Percentiles rank a stretch among this genome's conserved stretches.
These are phyloP conservation scores for Spodoptera exigua DNA, from an alignment of 2,888 invertebrate genomes.

Conservation along the genomic window DNA sequence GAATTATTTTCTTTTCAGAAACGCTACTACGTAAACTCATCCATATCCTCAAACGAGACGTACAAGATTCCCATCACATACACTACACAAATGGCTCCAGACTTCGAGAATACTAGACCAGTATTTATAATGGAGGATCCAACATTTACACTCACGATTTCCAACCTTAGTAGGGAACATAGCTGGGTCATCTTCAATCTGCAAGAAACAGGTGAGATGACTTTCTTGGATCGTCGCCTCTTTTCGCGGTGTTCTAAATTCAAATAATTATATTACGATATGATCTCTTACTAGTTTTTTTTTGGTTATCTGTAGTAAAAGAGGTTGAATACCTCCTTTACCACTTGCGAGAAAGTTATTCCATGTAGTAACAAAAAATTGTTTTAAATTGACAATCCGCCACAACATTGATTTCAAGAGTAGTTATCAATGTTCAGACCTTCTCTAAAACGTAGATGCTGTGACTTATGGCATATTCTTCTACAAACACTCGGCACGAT, in stretches of 20 bases:
- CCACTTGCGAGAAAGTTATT: too few species aligned
- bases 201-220: conserved; percentile 87
- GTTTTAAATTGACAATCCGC: too few species aligned
- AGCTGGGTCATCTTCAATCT: conserved; percentile 90
- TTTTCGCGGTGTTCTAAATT: too few species aligned
- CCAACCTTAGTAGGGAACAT: conserved; percentile 66
- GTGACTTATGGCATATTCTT: neutral
- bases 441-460: neutral
- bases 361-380: too few species aligned
- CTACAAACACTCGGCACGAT: too few species aligned
- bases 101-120: conserved; percentile 77
- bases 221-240: too few species aligned
- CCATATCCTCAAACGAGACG: conserved; percentile 70
- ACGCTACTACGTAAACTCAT: conserved; percentile 77
- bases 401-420: neutral
- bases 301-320: too few species aligned
- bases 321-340: too few species aligned
- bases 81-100: conserved; percentile 67
- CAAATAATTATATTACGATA: too few species aligned
- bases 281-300: too few species aligned
- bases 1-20: conserved; percentile 66
- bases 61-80: conserved; percentile 85
- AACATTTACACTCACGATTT: conserved; percentile 63
- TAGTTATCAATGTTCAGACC: too few species aligned
- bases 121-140: conserved; percentile 74